Evolutionary conservation across 2,888 invertebrate species (phyloP).

Genomic region (Osedax fenrisi): DNA sequence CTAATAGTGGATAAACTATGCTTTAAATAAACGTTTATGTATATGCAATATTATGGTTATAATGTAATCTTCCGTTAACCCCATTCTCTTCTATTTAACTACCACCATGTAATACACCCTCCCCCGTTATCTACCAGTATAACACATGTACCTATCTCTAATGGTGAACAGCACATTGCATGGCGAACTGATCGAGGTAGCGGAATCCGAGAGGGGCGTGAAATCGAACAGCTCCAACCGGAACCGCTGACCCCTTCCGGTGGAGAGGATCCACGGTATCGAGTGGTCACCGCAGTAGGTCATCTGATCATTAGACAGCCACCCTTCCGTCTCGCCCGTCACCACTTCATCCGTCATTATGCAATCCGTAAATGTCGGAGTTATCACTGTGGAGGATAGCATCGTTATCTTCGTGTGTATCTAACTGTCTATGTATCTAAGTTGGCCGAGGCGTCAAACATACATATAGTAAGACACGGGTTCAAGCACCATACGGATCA

Average conservation of each 20-base stretch:
- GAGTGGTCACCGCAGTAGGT: neutral
- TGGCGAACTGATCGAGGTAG: neutral
- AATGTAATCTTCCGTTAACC: too few species aligned
- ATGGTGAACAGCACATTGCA: neutral
- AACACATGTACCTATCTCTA: neutral
- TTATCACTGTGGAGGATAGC: neutral
- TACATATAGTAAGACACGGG: too few species aligned
- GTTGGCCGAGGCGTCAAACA: too few species aligned
- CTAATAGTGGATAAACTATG: too few species aligned
- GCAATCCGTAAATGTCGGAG: neutral
- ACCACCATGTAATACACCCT: too few species aligned
- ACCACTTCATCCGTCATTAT: neutral
- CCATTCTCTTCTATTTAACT: too few species aligned
- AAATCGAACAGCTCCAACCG: neutral
- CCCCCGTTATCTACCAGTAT: too few species aligned
- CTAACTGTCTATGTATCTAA: too few species aligned
- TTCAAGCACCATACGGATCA: too few species aligned
- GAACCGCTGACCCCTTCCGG: neutral
- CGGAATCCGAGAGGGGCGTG: neutral
- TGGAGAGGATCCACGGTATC: neutral
- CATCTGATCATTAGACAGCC: neutral
- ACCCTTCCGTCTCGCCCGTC: neutral
- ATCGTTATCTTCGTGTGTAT: too few species aligned
- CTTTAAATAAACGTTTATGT: too few species aligned
- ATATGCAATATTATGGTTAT: too few species aligned